A percentile compares a stretch with the other conserved stretches of the same genome.
Conservation (phyloP, 2,888 invertebrate species). For the Sinotaia quadrata region DNA sequence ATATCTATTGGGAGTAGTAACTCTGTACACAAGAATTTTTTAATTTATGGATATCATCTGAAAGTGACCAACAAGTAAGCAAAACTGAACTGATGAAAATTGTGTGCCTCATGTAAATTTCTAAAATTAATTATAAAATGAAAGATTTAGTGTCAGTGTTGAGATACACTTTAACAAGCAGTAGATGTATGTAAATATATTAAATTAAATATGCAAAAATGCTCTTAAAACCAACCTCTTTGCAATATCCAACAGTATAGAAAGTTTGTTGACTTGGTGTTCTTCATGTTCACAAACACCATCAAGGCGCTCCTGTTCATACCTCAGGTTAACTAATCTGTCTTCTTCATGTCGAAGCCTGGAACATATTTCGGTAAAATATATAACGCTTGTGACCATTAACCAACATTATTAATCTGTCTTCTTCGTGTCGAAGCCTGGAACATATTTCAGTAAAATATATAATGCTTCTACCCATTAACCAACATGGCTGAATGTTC, state of each 20-base stretch:
- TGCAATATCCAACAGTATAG: constrained; percentile 80
- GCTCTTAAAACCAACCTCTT: constrained; percentile 72
- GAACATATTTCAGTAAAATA: constrained; percentile 9
- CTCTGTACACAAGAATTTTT: too few species aligned
- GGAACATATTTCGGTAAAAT: constrained; percentile 14
- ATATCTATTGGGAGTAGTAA: too few species aligned
- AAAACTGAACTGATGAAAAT: too few species aligned
- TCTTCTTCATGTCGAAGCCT: constrained; percentile 83
- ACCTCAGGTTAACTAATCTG: constrained; percentile 82
- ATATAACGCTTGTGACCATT: constrained; percentile 86
- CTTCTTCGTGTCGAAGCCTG: constrained; percentile 81
- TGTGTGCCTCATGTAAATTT: too few species aligned
- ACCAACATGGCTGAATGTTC: too few species aligned
- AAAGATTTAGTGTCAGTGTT: too few species aligned
- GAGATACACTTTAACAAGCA: not conserved
- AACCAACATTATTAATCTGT: constrained; percentile 84
- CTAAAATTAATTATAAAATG: too few species aligned
- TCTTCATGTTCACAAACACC: constrained; percentile 82
- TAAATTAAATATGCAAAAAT: constrained; percentile 1
- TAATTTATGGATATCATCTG: too few species aligned
- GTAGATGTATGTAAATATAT: not conserved
- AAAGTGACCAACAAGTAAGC: too few species aligned
- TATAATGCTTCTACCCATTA: constrained; percentile 84
- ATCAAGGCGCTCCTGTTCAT: constrained; percentile 83
- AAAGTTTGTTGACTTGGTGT: constrained; percentile 81